Evolutionary conservation across 2,888 invertebrate species (phyloP), one percentile per base, ranked within the genome.

Genomic region (Drosophila nigricruria): DNA sequence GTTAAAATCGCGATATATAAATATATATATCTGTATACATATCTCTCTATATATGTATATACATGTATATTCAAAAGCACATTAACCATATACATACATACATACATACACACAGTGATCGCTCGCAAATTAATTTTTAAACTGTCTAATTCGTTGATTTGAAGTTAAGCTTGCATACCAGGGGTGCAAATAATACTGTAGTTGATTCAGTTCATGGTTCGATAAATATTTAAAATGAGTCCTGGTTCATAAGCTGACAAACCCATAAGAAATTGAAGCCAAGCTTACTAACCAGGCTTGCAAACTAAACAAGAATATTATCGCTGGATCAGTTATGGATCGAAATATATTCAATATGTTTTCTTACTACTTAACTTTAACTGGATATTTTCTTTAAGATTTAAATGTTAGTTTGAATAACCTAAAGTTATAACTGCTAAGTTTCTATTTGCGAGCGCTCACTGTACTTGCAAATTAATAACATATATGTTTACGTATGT

Each of bases 1-100:
- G 70, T 79, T 67, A 67, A 73, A 67, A 71, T 74, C 18, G 42
- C 57, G 66, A 57, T 49, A 47, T 16, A 16, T 23, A 47, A 3
- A 30, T 42, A 42, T 14, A 58, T 16, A 70, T 40, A 57, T 53
- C 3, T 18, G 5, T 20, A 5, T 20, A 12, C 42, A 42, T 43
- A 43, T 8, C 12, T 20, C 12, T n/a, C n/a, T 43, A 38, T 9
- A 12, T 25, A 47, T 12, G 27, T 43, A 34, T n/a, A 60, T 16
- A 70, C 27, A 61, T 53, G 14, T 43, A 60, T 52, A 52, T 32
- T 36, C 12, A 38, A 30, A 20, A 16, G 52, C 53, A 47, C 12
- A 40, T 25, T 36, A 63, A 58, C 10, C 9, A 23, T 45, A 20
- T 23, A 20, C 40, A 59, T 23, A 27, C 16, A 54, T 18, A 54